phyloP scores from a whole-genome alignment of 2,888 invertebrate genomes.

The Amitus sp. region DNA sequence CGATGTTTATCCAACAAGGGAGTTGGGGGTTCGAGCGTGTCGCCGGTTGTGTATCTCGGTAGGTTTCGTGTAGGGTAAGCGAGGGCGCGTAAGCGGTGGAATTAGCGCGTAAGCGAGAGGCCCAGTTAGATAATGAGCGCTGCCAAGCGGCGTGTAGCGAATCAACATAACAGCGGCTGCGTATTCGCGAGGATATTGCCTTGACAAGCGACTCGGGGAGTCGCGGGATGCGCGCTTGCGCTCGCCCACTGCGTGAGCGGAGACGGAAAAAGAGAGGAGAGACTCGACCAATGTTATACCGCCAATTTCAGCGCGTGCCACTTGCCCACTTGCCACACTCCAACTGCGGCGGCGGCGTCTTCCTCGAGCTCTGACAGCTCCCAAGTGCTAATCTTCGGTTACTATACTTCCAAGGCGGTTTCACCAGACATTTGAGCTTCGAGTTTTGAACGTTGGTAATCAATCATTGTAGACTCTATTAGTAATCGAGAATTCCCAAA shows the following conservation, averaged over 20 bases:
- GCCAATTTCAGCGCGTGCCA: conserved; percentile 38
- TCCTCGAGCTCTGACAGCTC: conserved; percentile 25
- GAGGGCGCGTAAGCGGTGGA: conserved; percentile 36
- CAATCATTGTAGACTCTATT: no score
- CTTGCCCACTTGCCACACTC: no score
- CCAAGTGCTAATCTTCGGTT: no score
- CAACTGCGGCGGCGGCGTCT: conserved; percentile 12
- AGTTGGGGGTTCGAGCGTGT: conserved; percentile 10
- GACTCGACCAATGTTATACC: conserved; percentile 6
- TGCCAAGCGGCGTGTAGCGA: conserved; percentile 36
- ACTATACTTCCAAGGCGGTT: no score
- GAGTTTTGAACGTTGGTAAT: no score
- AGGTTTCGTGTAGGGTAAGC: conserved; percentile 34
- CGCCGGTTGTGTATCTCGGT: conserved; percentile 22
- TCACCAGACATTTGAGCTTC: no score
- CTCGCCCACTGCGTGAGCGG: neutral
- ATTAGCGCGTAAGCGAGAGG: conserved; percentile 36
- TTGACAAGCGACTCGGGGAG: conserved; percentile 2
- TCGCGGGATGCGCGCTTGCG: neutral
- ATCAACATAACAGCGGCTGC: conserved; percentile 28
- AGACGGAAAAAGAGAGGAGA: conserved; percentile 9
- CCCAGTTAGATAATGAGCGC: conserved; percentile 35
- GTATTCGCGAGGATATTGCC: conserved; percentile 3
- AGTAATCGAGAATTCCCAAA: no score
- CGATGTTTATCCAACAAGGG: no score